A percentile compares a stretch with the other conserved stretches of the same genome.
Evolutionary conservation across 2,113 vertebrate species (phyloP).

Genomic region (Protobothrops flavoviridis): DNA sequence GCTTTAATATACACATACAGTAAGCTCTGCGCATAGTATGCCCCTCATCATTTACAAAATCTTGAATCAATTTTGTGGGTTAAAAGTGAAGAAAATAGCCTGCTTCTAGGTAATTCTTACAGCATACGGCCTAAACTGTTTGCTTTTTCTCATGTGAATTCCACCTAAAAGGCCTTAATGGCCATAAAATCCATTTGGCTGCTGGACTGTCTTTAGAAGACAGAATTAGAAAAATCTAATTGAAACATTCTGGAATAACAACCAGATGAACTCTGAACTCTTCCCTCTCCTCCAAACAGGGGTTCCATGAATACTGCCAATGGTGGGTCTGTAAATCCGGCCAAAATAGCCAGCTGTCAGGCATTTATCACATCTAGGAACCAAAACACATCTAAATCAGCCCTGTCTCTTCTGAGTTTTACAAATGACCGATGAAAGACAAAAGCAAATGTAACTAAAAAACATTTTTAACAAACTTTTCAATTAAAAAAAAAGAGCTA

Average conservation of each 20-base stretch:
- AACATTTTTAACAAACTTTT: conserved; percentile 21
- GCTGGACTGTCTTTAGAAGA: background rate
- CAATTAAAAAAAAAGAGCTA: conserved; percentile 22
- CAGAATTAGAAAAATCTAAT: background rate
- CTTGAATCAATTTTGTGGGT: background rate
- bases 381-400: conserved; percentile 55
- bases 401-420: conserved; percentile 45
- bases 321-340: conserved; percentile 44
- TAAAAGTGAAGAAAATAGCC: background rate
- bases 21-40: background rate
- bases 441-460: conserved; percentile 32
- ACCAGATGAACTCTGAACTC: conserved; percentile 22
- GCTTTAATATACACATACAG: background rate
- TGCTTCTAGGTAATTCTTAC: background rate
- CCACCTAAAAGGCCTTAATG: background rate
- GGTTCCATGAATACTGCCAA: conserved; percentile 26
- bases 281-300: conserved; percentile 6
- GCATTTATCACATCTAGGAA: conserved; percentile 54
- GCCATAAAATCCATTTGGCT: background rate
- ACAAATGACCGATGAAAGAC: conserved; percentile 49
- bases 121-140: background rate
- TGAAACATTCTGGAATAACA: conserved; percentile 31
- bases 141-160: background rate
- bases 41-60: background rate
- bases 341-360: conserved; percentile 58